A percentile compares a stretch with the other conserved stretches of the same genome.
These are phyloP conservation scores for Drosophila fungiperda DNA, from an alignment of 2,888 invertebrate species.

Conservation along the genomic window DNA sequence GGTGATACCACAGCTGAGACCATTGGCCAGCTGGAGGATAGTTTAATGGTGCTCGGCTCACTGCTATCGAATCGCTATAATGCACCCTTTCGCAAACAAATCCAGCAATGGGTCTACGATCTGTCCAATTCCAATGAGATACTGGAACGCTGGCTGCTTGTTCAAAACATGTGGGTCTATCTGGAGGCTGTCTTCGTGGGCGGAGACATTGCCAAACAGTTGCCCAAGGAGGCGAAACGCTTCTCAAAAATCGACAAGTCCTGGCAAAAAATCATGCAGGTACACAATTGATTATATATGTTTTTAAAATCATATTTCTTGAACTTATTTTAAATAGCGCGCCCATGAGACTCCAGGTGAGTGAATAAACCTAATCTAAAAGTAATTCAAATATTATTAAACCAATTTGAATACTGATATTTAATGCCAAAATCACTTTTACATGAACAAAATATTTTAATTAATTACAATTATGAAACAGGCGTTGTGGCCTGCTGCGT, in stretches of 20 bases:
- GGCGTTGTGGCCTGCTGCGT: slow-evolving; percentile 97
- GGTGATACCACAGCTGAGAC: slow-evolving; percentile 98
- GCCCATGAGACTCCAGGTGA: slow-evolving; percentile 97
- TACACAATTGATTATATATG: slow-evolving; percentile 1
- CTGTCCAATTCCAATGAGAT: slow-evolving; percentile 98
- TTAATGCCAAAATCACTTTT: background rate
- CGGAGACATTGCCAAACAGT: slow-evolving; percentile 98
- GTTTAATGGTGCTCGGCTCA: slow-evolving; percentile 98
- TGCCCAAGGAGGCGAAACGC: slow-evolving; percentile 96
- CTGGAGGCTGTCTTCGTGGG: slow-evolving; percentile 99
- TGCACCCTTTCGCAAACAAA: slow-evolving; percentile 97
- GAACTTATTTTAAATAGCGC: slow-evolving; percentile 90
- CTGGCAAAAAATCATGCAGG: slow-evolving; percentile 98
- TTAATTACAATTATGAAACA: slow-evolving; percentile 17
- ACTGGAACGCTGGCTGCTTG: slow-evolving; percentile 96
- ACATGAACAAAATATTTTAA: background rate
- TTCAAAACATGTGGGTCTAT: slow-evolving; percentile 99
- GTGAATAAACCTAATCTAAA: background rate
- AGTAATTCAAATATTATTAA: background rate
- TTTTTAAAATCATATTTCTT: slow-evolving; percentile 10
- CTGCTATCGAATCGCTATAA: slow-evolving; percentile 98
- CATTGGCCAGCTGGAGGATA: slow-evolving; percentile 97
- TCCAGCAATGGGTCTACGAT: slow-evolving; percentile 97
- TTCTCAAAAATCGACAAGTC: slow-evolving; percentile 99
- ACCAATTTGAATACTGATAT: background rate